Conservation (phyloP, 2,888 invertebrate genomes). For the Nymphalis urticae region DNA sequence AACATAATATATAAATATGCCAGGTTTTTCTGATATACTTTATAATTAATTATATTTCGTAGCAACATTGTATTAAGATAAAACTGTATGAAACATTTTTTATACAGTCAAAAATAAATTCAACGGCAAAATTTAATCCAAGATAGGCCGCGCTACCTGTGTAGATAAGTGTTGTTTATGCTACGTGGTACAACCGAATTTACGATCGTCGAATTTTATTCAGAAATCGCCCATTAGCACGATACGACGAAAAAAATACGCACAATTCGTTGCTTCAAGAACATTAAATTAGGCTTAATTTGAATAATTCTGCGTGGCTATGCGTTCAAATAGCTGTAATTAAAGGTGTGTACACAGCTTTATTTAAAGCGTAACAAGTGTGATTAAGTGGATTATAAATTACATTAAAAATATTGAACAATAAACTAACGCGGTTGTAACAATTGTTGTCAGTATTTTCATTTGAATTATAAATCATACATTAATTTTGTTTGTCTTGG, state of each 20-base stretch:
- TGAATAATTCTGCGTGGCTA: slow-evolving; percentile 75
- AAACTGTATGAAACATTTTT: slow-evolving; percentile 24
- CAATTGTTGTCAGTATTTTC: background rate
- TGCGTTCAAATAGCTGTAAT: slow-evolving; percentile 72
- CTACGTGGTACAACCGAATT: slow-evolving; percentile 60
- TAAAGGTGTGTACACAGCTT: slow-evolving; percentile 59
- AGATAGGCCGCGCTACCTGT: slow-evolving; percentile 58
- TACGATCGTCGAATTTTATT: slow-evolving; percentile 69
- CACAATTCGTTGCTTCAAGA: slow-evolving; percentile 69
- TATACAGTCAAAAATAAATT: slow-evolving; percentile 37
- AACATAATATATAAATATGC: too few relatives aligned
- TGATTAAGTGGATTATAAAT: slow-evolving; percentile 25
- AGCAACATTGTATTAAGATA: background rate
- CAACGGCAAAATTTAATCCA: slow-evolving; percentile 54
- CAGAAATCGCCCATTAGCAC: slow-evolving; percentile 68
- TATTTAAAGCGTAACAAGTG: slow-evolving; percentile 38
- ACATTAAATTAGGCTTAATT: slow-evolving; percentile 73
- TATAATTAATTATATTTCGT: background rate
- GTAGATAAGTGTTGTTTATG: slow-evolving; percentile 72
- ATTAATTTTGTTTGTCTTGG: background rate
- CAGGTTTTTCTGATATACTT: too few relatives aligned
- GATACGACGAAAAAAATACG: slow-evolving; percentile 65
- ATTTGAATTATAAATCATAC: background rate
- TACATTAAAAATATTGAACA: background rate
- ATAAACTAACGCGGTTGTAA: background rate